These are phyloP conservation scores for Cephalopachus bancanus DNA, from an alignment of 2,797 vertebrate species.

Conservation along the genomic window DNA sequence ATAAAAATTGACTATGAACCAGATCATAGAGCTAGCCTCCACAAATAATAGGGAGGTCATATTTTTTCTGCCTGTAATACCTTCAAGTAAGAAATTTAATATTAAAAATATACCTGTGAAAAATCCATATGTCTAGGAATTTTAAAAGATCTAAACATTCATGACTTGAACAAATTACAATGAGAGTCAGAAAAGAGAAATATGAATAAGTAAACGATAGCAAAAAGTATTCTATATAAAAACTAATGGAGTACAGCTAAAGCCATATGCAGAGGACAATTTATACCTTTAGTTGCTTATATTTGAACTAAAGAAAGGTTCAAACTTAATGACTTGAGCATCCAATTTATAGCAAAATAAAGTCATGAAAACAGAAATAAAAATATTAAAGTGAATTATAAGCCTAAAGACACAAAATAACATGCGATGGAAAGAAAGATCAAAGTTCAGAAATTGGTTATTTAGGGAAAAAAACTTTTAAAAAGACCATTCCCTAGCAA, in stretches of 20 bases:
- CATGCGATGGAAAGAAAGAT: background rate
- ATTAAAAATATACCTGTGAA: background rate
- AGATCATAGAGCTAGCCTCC: background rate
- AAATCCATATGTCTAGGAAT: background rate
- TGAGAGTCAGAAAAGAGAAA: background rate
- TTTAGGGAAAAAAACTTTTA: background rate
- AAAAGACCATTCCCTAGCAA: background rate
- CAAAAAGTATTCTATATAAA: constrained; percentile 36
- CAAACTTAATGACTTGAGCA: background rate
- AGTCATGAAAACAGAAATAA: background rate
- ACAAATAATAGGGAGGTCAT: background rate
- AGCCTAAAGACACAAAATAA: background rate
- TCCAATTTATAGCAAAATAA: background rate
- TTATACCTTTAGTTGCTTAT: background rate
- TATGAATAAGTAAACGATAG: background rate
- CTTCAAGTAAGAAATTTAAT: background rate
- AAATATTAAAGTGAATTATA: background rate
- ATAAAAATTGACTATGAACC: background rate
- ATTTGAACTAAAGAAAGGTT: constrained; percentile 14
- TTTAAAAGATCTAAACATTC: background rate
- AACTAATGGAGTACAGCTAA: background rate
- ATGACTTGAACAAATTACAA: background rate
- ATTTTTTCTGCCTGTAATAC: background rate
- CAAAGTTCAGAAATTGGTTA: background rate
- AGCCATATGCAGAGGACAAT: background rate